Base-by-base conservation (phyloP, 2,113 vertebrate species). In the Hypocryptadius cinnamomeus region DNA sequence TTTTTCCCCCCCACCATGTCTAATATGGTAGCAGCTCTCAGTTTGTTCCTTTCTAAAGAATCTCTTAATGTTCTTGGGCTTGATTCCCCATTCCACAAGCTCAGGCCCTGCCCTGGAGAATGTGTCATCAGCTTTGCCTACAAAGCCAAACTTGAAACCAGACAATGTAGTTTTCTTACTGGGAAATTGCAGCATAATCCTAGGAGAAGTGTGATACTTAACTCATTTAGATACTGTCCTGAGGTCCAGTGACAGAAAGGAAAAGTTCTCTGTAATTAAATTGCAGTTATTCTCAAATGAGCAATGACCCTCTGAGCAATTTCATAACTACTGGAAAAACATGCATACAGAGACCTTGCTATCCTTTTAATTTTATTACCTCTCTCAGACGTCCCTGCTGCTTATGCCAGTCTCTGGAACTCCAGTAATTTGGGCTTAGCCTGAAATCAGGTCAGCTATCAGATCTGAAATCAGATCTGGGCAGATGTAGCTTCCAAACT, bases 1-100 rank as follows among this genome's bases (percentile, higher is more conserved):
- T 3, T 5, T 23, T 5, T 16, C 8, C 11, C 4, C 7, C 42
- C 10, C 42, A n/a, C 10, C 11, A 7, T 11, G 3, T 70, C 28
- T 83, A 83, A 77, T 17, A 57, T 40, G 57, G 22, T 31, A 72
- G 37, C 42, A 80, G 56, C 50, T 87, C 56, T 47, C 37, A 24
- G 28, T 57, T 84, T 59, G 13, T 59, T 91, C 0, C 59, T 77
- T 83, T 48, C 65, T 45, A 48, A 73, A 51, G 60, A 81, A 82
- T 47, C 21, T 73, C 68, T 69, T 76, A 27, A 45, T 45, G 10
- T 69, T 90, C 13, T 33, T 33, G 24, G n/a, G 17, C 81, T 86
- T 74, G 47, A 70, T 87, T 84, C 15, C 16, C 13, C 50, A 61
- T 73, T 79, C 63, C 72, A 35, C 8, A 80, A 45, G 45, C 40